phyloP scores from a whole-genome alignment of 2,888 invertebrate species.

The Coremacera marginata region DNA sequence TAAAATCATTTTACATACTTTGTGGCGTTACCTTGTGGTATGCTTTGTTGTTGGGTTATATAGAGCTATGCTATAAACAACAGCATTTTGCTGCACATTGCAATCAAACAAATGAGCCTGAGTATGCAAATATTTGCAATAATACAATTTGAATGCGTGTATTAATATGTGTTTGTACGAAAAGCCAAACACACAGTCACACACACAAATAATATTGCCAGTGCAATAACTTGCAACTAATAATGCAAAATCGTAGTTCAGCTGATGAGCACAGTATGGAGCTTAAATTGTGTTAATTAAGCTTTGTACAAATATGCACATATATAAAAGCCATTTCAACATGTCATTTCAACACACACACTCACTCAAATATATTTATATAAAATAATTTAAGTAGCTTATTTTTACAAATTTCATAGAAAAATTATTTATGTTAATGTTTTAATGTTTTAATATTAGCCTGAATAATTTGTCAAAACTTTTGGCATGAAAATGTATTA shows the following conservation, averaged over 20 bases:
- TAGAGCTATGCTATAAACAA: neutral
- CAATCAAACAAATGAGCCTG: too few species aligned
- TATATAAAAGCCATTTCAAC: neutral
- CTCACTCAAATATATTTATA: neutral
- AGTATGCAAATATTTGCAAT: too few species aligned
- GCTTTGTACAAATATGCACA: neutral
- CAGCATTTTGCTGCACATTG: neutral
- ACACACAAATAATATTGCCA: constrained; percentile 1
- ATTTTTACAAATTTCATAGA: neutral
- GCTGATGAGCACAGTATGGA: neutral
- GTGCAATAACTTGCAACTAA: neutral
- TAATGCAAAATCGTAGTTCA: neutral
- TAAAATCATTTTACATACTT: constrained; percentile 19
- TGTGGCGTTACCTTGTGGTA: neutral
- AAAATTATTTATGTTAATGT: too few species aligned
- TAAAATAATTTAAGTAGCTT: neutral
- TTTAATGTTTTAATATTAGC: neutral
- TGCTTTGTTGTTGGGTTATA: neutral
- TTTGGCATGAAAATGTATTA: too few species aligned
- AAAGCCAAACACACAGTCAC: neutral
- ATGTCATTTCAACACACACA: neutral
- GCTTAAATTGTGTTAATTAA: constrained; percentile 12
- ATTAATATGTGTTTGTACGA: neutral
- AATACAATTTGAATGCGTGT: neutral
- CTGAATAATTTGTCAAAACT: neutral